These are phyloP conservation scores for Phoxinus phoxinus DNA, from an alignment of 2,113 vertebrate genomes.

Conservation along the genomic window DNA sequence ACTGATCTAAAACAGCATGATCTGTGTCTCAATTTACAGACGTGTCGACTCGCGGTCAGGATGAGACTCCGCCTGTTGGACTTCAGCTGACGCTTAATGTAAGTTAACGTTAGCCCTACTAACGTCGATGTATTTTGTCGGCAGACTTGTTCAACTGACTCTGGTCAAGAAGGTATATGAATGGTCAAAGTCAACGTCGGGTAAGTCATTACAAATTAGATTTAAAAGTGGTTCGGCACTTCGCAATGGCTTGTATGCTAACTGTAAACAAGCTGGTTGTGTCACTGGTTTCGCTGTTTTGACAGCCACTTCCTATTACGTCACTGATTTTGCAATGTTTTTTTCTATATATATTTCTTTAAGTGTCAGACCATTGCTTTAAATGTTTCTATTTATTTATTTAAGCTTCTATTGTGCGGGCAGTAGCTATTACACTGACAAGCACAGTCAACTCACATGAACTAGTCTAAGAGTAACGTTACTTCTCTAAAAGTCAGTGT, in stretches of 20 bases:
- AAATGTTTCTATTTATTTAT: background rate
- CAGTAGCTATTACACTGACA: background rate
- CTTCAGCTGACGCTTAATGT: background rate
- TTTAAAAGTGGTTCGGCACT: background rate
- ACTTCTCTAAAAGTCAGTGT: background rate
- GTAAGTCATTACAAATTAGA: constrained; percentile 48
- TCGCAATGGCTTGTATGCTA: background rate
- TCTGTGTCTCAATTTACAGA: background rate
- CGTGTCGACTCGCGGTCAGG: background rate
- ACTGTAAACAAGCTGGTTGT: background rate
- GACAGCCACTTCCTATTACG: background rate
- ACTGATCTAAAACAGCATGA: background rate
- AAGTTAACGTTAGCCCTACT: no score
- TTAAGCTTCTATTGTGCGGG: background rate
- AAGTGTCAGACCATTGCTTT: background rate
- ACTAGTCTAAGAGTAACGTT: no score
- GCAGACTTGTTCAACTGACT: constrained; percentile 53
- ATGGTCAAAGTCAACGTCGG: constrained; percentile 58
- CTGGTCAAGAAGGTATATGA: constrained; percentile 58
- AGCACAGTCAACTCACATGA: background rate
- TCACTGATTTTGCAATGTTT: background rate
- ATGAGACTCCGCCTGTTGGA: constrained; percentile 17
- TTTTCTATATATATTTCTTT: background rate
- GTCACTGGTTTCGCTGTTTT: background rate
- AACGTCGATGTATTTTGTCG: constrained; percentile 61